Percentiles rank a stretch among this genome's conserved stretches.
phyloP scores from a whole-genome alignment of 2,113 vertebrate genomes.

The Theristicus caerulescens region DNA sequence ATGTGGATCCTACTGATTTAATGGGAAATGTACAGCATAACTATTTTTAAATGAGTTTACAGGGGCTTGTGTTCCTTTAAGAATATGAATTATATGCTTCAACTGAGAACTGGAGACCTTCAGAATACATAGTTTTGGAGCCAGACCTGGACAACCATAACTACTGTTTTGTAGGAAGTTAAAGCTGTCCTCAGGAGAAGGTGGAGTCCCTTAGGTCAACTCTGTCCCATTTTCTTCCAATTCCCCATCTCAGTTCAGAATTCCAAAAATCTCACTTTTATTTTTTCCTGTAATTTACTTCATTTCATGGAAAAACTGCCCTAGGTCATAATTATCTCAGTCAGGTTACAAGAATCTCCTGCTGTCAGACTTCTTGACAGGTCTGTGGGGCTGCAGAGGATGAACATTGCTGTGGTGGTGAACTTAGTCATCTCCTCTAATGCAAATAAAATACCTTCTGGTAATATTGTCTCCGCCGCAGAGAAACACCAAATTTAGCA shows the following conservation, averaged over 20 bases:
- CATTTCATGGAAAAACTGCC: not conserved
- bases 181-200: not conserved
- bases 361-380: not conserved
- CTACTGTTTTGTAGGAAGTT: not conserved
- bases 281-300: not conserved
- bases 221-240: not conserved
- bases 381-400: not conserved
- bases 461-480: not conserved
- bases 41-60: not conserved
- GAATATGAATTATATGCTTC: not conserved
- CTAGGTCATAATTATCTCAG: not conserved
- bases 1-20: not conserved
- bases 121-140: not conserved
- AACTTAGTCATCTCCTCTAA: constrained; percentile 23
- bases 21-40: not conserved
- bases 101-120: not conserved
- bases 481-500: constrained; percentile 59
- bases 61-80: not conserved
- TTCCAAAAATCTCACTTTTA: not conserved
- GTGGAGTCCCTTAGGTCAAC: not conserved
- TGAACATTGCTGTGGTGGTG: not conserved
- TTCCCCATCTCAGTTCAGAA: not conserved
- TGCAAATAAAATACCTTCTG: constrained; percentile 52
- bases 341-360: not conserved
- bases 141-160: not conserved